Evolutionary conservation across 2,797 vertebrate species (phyloP).

Genomic region (Eulemur coronatus): DNA sequence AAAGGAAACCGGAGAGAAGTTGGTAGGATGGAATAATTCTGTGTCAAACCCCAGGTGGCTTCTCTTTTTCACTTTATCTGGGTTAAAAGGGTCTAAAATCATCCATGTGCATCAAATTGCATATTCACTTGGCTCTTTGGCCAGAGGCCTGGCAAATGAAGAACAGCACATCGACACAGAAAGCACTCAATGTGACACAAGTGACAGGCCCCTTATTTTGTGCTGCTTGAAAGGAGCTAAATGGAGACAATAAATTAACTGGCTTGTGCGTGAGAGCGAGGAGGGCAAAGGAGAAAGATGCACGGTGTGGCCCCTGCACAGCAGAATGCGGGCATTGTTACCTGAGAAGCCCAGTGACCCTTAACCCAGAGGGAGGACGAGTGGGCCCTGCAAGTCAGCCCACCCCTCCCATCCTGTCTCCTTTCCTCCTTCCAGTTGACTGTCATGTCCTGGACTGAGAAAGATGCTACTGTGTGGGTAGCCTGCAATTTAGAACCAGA

Average conservation of each 20-base stretch:
- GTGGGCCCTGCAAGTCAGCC: not conserved
- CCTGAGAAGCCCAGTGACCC: not conserved
- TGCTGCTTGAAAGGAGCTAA: constrained; percentile 27
- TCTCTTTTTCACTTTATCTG: constrained; percentile 28
- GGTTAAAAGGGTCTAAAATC: constrained; percentile 60
- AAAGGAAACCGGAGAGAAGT: not conserved
- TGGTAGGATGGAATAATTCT: not conserved
- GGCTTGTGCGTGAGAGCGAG: not conserved
- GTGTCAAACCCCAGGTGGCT: not conserved
- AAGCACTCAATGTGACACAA: constrained; percentile 3
- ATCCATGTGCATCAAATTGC: constrained; percentile 30
- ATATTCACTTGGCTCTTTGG: not conserved
- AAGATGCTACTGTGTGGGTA: not conserved
- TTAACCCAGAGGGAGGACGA: not conserved
- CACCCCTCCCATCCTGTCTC: not conserved
- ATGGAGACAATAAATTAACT: constrained; percentile 32
- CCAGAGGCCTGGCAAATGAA: not conserved
- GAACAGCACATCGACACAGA: constrained; percentile 29
- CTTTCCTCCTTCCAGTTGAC: not conserved
- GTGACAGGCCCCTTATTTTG: constrained; percentile 3
- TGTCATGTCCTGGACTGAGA: not conserved
- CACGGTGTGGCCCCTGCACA: not conserved
- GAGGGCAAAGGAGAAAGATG: no score
- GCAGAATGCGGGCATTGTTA: no score
- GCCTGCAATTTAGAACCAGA: not conserved